Base-by-base conservation (phyloP, 2,797 vertebrate species). In the Lepilemur septentrionalis region DNA sequence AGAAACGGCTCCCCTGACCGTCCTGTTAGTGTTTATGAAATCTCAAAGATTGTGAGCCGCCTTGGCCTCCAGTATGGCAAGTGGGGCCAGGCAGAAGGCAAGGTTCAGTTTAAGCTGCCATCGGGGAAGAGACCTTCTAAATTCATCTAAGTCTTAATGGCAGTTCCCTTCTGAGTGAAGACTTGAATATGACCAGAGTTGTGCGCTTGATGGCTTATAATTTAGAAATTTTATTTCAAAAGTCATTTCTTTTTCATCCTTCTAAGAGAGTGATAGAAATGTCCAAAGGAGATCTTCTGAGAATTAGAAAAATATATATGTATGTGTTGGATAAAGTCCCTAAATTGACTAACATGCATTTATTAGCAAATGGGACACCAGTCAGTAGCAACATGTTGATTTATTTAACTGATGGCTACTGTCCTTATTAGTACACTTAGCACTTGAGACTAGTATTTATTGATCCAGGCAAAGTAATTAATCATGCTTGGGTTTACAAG, bases 401-500 rank as follows among this genome's bases (percentile, higher is more conserved):
- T 89, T 78, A 41, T 92, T 94, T 89, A 70, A 84, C 65, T 22
- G 22, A n/a, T 65, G 91, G 43, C 57, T 91, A 61, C 69, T 73
- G 38, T 75, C 79, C 80, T 79, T n/a, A n/a, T 52, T 63, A 41
- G 41, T 48, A 46, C 59, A 61, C 18, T 70, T 83, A 85, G 28
- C 78, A 59, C 48, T 50, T 55, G 79, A 63, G 82, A 94, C 55
- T 63, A 28, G 30, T 93, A 55, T 88, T 91, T 92, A 92, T 79
- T 70, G 55, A 95, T 79, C 82, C 43, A 63, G 73, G 79, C 82
- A 81, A 90, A 73, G 79, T 84, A 86, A 93, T 93, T n/a, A 86
- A 55, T 92, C 43, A 59, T 70, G 83, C 43, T 91, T 63, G 73
- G 93, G 55, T 75, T 93, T 91, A 78, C 63, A 52, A 82, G 50